Evolutionary conservation across 2,888 invertebrate species (phyloP).

Genomic region (Mylabris sibirica): DNA sequence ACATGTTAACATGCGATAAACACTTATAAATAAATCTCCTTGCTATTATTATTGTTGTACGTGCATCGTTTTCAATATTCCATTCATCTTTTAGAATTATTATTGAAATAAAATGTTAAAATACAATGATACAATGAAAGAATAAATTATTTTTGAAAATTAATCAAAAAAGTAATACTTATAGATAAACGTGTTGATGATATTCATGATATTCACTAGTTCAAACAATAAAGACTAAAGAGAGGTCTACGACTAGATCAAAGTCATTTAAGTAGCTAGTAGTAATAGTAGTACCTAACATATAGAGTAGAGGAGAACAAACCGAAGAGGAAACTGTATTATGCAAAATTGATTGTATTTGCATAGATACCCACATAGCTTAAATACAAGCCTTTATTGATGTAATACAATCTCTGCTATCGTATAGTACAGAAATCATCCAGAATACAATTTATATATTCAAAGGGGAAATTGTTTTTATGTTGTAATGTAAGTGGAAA

Average conservation of each 20-base stretch:
- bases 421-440: background rate
- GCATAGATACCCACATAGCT: constrained; percentile 4
- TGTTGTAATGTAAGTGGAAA: background rate
- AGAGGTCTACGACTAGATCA: constrained; percentile 2
- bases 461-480: background rate
- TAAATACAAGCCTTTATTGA: constrained; percentile 9
- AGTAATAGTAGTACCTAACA: background rate
- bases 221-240: background rate
- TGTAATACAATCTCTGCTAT: background rate
- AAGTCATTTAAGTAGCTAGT: constrained; percentile 6
- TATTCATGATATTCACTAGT: constrained; percentile 12
- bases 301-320: background rate
- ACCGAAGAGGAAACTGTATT: constrained; percentile 10
- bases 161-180: background rate
- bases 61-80: background rate
- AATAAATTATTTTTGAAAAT: background rate
- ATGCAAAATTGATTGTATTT: constrained; percentile 12
- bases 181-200: background rate
- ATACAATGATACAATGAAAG: background rate
- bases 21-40: constrained; percentile 4
- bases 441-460: background rate
- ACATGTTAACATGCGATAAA: constrained; percentile 1
- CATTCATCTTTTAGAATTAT: background rate
- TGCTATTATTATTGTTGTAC: background rate
- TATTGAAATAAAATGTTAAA: background rate